phyloP scores from a whole-genome alignment of 2,797 vertebrate genomes.

The Emydoidea blandingii region DNA sequence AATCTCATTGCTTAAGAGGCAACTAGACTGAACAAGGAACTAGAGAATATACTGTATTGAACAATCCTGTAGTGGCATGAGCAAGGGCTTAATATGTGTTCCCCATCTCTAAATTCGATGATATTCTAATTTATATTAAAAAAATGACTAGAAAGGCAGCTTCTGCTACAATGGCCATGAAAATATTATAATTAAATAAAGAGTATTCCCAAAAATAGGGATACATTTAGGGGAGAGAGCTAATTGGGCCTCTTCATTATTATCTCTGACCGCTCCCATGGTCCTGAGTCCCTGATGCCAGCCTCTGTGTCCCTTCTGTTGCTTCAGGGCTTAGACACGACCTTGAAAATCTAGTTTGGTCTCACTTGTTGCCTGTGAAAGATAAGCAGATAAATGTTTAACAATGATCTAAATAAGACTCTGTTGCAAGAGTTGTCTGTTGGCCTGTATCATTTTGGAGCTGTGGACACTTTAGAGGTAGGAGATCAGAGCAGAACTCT shows the following conservation, averaged over 20 bases:
- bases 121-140: neutral
- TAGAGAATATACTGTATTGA: neutral
- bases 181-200: neutral
- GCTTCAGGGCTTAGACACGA: neutral
- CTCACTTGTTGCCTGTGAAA: neutral
- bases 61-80: no score
- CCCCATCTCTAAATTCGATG: neutral
- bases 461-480: neutral
- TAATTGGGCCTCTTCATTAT: neutral
- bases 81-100: neutral
- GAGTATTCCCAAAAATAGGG: neutral
- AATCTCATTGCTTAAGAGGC: neutral
- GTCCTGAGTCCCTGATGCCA: accelerated
- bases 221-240: neutral
- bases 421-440: neutral
- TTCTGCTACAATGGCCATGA: neutral
- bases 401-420: neutral
- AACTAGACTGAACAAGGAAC: neutral
- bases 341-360: neutral
- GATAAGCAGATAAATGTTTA: neutral
- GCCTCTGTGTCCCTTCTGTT: neutral
- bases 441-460: neutral
- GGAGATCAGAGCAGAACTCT: neutral
- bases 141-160: neutral
- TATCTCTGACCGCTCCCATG: accelerated